Base-by-base conservation (phyloP, 2,888 invertebrate species). In the Torymus aiolomorphi region DNA sequence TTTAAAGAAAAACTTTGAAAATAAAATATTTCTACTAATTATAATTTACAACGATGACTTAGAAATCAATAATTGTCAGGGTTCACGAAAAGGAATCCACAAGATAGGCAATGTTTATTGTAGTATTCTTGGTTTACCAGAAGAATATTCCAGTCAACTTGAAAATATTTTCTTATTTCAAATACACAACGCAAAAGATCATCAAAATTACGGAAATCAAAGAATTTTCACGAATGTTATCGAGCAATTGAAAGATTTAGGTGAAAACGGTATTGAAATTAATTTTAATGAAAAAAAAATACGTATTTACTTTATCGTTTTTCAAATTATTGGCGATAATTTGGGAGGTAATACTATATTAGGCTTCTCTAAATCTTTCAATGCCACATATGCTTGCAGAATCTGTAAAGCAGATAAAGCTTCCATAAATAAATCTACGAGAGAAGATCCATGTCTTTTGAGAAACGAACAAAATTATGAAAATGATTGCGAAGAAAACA, bases 11-110 rank as follows among this genome's bases (percentile, higher is more conserved):
- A n/a, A n/a, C n/a, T n/a, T n/a, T n/a, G n/a, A n/a, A n/a, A n/a
- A n/a, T n/a, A n/a, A n/a, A n/a, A n/a, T n/a, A n/a, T n/a, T n/a
- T n/a, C n/a, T n/a, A n/a, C n/a, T n/a, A n/a, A n/a, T n/a, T n/a
- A n/a, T n/a, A n/a, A 2, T 83, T 11, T 83, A 75, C 72, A 83
- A 79, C 57, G 83, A 83, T 59, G 83, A 84, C 51, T 76, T 84
- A 24, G n/a, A n/a, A n/a, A n/a, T n/a, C n/a, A n/a, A n/a, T n/a
- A n/a, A n/a, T n/a, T n/a, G n/a, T n/a, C n/a, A n/a, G n/a, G n/a
- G n/a, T n/a, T n/a, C n/a, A n/a, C n/a, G n/a, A n/a, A n/a, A n/a
- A n/a, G n/a, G n/a, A n/a, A n/a, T n/a, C n/a, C n/a, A n/a, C n/a
- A n/a, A n/a, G n/a, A n/a, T n/a, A n/a, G n/a, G n/a, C n/a, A n/a